Evolutionary conservation across 2,113 vertebrate species (phyloP), one percentile per base, ranked within the genome.

Genomic region (Nerophis lumbriciformis): DNA sequence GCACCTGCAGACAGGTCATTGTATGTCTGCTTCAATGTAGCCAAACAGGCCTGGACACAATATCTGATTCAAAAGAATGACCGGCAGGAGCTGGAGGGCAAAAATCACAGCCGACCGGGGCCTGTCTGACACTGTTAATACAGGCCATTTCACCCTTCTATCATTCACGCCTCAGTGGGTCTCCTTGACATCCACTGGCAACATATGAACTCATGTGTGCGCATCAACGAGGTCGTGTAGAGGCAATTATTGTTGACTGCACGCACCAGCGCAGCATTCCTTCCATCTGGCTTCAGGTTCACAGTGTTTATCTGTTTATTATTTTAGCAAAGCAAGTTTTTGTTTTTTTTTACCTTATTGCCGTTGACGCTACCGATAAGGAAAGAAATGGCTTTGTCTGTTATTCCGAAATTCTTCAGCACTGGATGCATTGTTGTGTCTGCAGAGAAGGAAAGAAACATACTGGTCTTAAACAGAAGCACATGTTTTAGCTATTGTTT

Each of bases 361-460:
- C 83, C 88, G 53, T 89, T 79, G 52, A 95, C 82, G 65, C 88
- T 91, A 51, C 92, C 89, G 64, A 63, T 73, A 78, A 97, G 88
- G 75, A 93, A 89, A 70, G 85, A 75, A 68, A 93, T 44, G 58
- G 94, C 85, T 81, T 87, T 94, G 65, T 95, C 95, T 70, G 85
- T 77, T 61, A 93, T 73, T 68, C 89, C 88, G 39, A 92, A 78
- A 38, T 86, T 92, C 90, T 94, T 95, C 82, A 98, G 81, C 57
- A 88, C 81, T 0, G 77, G 65, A 71, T 98, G 95, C 91, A 94
- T 92, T 82, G 91, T 88, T 62, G 84, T 83, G 85, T 97, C 97
- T 99, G 66, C 91, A 36, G 59, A 59, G 62, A 78, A 72, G 56
- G 14, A 61, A 70, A 38, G 77, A 45, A 69, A 64, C 76, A 47